Percentiles rank a stretch among this genome's conserved stretches.
Evolutionary conservation across 2,113 vertebrate genomes (phyloP).

Genomic region (Cyprinodon tularosa): DNA sequence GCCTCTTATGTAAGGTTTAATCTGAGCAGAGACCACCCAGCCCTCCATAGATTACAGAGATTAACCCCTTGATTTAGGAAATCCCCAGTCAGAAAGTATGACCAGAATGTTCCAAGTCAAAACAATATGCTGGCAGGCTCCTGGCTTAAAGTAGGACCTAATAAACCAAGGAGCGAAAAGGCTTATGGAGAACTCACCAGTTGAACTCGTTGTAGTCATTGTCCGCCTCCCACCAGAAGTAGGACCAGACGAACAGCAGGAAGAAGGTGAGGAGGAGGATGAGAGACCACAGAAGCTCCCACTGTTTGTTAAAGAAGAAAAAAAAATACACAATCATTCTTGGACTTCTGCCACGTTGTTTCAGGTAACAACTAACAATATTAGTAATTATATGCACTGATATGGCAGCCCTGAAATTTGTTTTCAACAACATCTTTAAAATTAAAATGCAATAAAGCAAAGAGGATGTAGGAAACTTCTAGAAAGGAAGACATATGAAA

Average conservation of each 20-base stretch:
- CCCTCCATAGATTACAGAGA: conserved; percentile 14
- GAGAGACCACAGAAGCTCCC: conserved; percentile 95
- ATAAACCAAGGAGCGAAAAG: neutral
- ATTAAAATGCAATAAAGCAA: too few relatives aligned
- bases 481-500: too few relatives aligned
- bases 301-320: conserved; percentile 73
- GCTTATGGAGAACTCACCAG: conserved; percentile 85
- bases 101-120: neutral
- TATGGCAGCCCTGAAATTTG: too few relatives aligned
- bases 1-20: conserved; percentile 40
- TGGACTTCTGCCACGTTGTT: neutral
- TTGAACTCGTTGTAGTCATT: conserved; percentile 98
- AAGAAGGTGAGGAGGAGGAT: conserved; percentile 90
- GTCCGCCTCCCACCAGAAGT: conserved; percentile 96
- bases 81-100: neutral
- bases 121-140: conserved; percentile 12
- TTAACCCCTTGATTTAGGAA: conserved; percentile 48
- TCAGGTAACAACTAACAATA: too few relatives aligned
- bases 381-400: too few relatives aligned
- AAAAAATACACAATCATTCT: conserved; percentile 16
- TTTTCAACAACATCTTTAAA: too few relatives aligned
- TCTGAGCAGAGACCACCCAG: conserved; percentile 6
- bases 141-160: neutral
- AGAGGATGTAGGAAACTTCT: too few relatives aligned
- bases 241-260: conserved; percentile 93